A percentile compares a stretch with the other conserved stretches of the same genome.
Evolutionary conservation across 2,113 vertebrate species (phyloP).

Genomic region (Sus scrofa): DNA sequence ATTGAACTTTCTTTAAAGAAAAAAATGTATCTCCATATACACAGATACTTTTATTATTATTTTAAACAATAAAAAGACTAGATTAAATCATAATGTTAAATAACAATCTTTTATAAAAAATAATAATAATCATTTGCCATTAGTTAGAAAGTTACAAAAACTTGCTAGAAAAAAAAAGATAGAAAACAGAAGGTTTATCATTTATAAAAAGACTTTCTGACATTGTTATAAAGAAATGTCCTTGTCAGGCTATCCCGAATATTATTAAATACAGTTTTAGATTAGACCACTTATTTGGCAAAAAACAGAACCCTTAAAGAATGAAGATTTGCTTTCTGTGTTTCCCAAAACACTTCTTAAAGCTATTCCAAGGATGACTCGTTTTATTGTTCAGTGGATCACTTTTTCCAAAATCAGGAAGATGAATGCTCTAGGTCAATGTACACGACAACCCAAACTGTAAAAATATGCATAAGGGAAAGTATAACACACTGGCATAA

Average conservation of each 20-base stretch:
- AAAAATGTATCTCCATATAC: background rate
- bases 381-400: background rate
- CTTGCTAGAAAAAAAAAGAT: background rate
- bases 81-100: background rate
- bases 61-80: background rate
- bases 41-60: background rate
- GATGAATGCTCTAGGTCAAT: background rate
- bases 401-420: background rate
- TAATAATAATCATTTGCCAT: background rate
- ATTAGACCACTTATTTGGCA: background rate
- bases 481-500: background rate
- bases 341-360: background rate
- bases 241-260: background rate
- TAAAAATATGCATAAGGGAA: background rate
- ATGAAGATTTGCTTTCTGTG: background rate
- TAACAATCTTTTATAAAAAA: background rate
- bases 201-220: background rate
- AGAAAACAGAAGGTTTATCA: background rate
- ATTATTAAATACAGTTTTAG: background rate
- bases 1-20: background rate
- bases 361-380: background rate
- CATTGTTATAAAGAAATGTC: background rate
- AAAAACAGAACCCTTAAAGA: background rate
- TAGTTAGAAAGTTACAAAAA: background rate
- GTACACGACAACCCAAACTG: fast-evolving